Conservation (phyloP, 2,888 invertebrate species). For the Cerastis rubricosa region DNA sequence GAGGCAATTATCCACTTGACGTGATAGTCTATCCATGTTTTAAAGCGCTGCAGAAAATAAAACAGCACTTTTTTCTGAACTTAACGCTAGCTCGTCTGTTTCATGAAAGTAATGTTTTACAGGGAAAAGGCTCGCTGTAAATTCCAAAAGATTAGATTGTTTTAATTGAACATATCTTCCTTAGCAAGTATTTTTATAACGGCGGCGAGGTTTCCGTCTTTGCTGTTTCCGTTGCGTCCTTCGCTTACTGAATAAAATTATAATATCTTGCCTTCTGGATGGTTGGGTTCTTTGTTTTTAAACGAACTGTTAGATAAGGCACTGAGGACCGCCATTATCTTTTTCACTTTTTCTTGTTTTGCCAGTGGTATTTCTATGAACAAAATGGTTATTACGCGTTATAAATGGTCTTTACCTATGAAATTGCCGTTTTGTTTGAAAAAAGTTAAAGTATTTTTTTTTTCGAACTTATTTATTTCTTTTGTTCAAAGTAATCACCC, state of each 20-base stretch:
- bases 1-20: constrained; percentile 53
- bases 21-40: constrained; percentile 19
- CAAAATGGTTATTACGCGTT: not conserved
- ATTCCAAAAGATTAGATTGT: constrained; percentile 50
- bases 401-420: too few relatives aligned
- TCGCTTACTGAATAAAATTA: constrained; percentile 32
- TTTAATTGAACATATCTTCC: constrained; percentile 46
- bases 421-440: too few relatives aligned
- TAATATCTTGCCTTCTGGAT: constrained; percentile 20
- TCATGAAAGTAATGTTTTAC: constrained; percentile 47
- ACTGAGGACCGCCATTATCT: not conserved
- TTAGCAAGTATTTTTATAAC: constrained; percentile 33
- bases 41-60: constrained; percentile 40
- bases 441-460: too few relatives aligned
- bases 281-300: constrained; percentile 1
- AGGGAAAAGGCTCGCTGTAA: constrained; percentile 36
- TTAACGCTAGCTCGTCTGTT: constrained; percentile 6
- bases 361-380: not conserved
- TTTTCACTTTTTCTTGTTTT: not conserved
- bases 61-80: constrained; percentile 26
- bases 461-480: too few relatives aligned
- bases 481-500: too few relatives aligned
- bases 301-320: not conserved
- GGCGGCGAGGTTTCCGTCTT: constrained; percentile 22
- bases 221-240: constrained; percentile 15